Conservation (phyloP, 2,113 vertebrate genomes). For the Romanogobio albipinnatus region DNA sequence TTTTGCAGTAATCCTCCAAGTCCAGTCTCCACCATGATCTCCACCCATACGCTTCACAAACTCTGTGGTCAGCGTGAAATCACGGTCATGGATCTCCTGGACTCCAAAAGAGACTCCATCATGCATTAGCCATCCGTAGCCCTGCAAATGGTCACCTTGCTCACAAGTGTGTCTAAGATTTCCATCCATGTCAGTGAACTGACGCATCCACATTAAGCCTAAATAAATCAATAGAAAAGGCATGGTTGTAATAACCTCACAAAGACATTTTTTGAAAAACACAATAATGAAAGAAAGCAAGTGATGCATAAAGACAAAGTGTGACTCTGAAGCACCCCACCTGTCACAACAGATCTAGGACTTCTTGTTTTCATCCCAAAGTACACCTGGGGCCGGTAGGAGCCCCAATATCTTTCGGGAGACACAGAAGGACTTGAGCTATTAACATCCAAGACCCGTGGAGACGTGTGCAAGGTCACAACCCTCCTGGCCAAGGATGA, state of each 20-base stretch:
- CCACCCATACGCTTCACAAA: slow-evolving; percentile 90
- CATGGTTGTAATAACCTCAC: not conserved
- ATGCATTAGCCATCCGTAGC: slow-evolving; percentile 92
- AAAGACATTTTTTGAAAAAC: not conserved
- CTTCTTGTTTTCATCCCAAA: slow-evolving; percentile 97
- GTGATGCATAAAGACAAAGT: not conserved
- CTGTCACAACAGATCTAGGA: slow-evolving; percentile 82
- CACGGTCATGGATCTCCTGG: slow-evolving; percentile 86
- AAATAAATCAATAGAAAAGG: not conserved
- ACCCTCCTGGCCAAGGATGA: slow-evolving; percentile 78
- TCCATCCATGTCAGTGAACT: slow-evolving; percentile 76
- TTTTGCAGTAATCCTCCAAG: slow-evolving; percentile 88
- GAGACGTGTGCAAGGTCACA: slow-evolving; percentile 80
- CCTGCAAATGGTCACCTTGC: slow-evolving; percentile 81
- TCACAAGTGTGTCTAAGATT: slow-evolving; percentile 90
- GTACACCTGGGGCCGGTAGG: slow-evolving; percentile 92
- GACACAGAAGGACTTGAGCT: slow-evolving; percentile 78
- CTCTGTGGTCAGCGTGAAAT: slow-evolving; percentile 84
- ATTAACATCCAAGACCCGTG: slow-evolving; percentile 73
- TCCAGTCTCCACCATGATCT: slow-evolving; percentile 92
- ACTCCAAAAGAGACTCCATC: slow-evolving; percentile 88
- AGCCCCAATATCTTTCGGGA: slow-evolving; percentile 87
- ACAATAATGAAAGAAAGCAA: not conserved
- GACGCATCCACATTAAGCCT: slow-evolving; percentile 96
- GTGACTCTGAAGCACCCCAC: slow-evolving; percentile 65